Percentiles rank a stretch among this genome's conserved stretches.
These are phyloP conservation scores for Ascaphus truei DNA, from an alignment of 2,113 vertebrate species.

Conservation along the genomic window DNA sequence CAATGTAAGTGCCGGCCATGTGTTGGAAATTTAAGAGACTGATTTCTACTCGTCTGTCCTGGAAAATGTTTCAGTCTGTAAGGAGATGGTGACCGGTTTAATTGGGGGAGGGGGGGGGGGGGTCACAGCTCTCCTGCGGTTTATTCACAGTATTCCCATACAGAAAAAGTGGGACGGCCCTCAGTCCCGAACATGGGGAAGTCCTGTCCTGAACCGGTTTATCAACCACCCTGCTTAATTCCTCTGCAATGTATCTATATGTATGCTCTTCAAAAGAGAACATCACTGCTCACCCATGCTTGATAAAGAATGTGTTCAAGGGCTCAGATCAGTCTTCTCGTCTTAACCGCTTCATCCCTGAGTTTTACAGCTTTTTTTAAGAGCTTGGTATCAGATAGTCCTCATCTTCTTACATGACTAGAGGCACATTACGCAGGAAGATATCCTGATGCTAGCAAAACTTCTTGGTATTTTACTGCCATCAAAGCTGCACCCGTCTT, in stretches of 20 bases:
- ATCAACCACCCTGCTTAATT: background rate
- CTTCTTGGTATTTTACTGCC: background rate
- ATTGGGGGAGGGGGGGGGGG: background rate
- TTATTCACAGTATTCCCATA: constrained; percentile 22
- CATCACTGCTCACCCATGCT: background rate
- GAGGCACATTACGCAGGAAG: background rate
- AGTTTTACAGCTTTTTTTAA: background rate
- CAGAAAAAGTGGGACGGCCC: constrained; percentile 6
- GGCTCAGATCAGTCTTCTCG: background rate
- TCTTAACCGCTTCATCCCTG: background rate
- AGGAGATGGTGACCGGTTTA: too few relatives aligned
- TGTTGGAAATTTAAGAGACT: too few relatives aligned
- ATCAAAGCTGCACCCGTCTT: too few relatives aligned
- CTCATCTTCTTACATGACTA: too few relatives aligned
- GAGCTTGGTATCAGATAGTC: too few relatives aligned
- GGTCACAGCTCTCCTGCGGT: background rate
- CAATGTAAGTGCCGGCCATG: too few relatives aligned
- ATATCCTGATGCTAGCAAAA: background rate
- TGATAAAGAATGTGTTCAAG: background rate
- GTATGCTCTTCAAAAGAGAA: background rate
- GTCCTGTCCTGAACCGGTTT: background rate
- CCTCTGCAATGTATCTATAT: constrained; percentile 13
- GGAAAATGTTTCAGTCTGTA: too few relatives aligned
- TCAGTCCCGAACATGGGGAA: background rate
- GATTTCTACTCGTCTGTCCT: too few relatives aligned